phyloP scores from a whole-genome alignment of 2,113 vertebrate species.

The western clawed frog (Xenopus tropicalis) region UCB_Xtro_10.0 CM004450.2:90195501-90196000 shows the following conservation, averaged over 20 bases:
- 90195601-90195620: too few relatives aligned
- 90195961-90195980: constrained; percentile 80
- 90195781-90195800: constrained; percentile 43
- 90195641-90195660: background rate
- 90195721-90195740: constrained; percentile 39
- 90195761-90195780: constrained; percentile 35
- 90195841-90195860: constrained; percentile 84
- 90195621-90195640: too few relatives aligned
- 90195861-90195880: constrained; percentile 94
- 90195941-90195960: constrained; percentile 85
- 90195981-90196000: constrained; percentile 69
- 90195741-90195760: constrained; percentile 49
- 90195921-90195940: constrained; percentile 86
- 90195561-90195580: too few relatives aligned
- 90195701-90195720: background rate
- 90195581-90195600: too few relatives aligned
- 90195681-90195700: constrained; percentile 30
- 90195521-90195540: too few relatives aligned
- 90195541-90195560: too few relatives aligned
- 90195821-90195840: constrained; percentile 81
- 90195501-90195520: too few relatives aligned
- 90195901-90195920: constrained; percentile 98
- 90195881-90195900: constrained; percentile 89
- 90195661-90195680: background rate
- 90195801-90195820: constrained; percentile 49